Conservation (phyloP, 1,140 invertebrate genomes). For the Tetramorium alpestre region DNA sequence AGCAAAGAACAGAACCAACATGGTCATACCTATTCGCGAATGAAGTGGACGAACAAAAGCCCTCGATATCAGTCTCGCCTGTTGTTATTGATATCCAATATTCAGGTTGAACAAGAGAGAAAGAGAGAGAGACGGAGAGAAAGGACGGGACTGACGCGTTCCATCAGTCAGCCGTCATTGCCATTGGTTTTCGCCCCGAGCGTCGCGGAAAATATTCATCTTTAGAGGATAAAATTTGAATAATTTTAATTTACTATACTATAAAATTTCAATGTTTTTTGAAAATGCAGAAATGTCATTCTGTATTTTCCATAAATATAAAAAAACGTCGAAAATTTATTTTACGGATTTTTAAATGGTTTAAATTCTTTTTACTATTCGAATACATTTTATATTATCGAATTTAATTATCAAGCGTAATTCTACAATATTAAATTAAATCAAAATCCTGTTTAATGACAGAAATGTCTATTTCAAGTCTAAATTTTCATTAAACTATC, state of each 20-base stretch:
- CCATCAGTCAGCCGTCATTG: constrained; percentile 74
- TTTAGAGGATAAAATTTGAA: constrained; percentile 24
- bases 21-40: constrained; percentile 45
- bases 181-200: constrained; percentile 58
- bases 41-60: constrained; percentile 55
- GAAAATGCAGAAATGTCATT: neutral
- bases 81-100: constrained; percentile 77
- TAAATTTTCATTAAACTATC: neutral
- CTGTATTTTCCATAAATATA: neutral
- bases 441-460: neutral
- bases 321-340: neutral
- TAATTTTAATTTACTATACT: constrained; percentile 33
- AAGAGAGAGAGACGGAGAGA: neutral
- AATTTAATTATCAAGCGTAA: neutral
- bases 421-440: neutral
- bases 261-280: neutral
- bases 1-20: constrained; percentile 36
- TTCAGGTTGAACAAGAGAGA: constrained; percentile 51
- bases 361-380: neutral
- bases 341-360: neutral
- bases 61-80: constrained; percentile 38
- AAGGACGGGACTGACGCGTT: constrained; percentile 40
- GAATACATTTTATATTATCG: neutral
- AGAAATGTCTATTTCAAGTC: neutral
- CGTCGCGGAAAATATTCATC: constrained; percentile 7